Percentiles rank a stretch among this genome's conserved stretches.
Evolutionary conservation across 35 echinoderm and acorn worm genomes (phyloP).

Genomic region (Lytechinus variegatus): DNA sequence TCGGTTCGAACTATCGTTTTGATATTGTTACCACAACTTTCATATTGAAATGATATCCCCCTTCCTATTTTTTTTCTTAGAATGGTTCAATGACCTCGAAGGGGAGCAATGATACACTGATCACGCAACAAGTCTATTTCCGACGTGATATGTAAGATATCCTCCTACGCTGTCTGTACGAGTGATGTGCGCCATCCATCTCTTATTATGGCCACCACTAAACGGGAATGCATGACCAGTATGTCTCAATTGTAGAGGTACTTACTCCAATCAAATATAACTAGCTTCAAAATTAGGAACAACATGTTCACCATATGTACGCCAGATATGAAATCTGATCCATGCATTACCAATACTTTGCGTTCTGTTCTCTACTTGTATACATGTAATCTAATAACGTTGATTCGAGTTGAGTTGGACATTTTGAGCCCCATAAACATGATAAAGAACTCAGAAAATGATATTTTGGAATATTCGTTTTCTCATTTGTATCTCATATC

Average conservation of each 20-base stretch:
- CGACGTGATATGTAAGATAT: not conserved
- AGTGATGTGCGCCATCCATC: not conserved
- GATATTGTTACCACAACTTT: too few relatives aligned
- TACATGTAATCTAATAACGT: not conserved
- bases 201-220: not conserved
- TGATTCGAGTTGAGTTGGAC: not conserved
- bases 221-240: not conserved
- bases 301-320: not conserved
- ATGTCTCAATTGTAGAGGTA: not conserved
- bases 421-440: not conserved
- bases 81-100: not conserved
- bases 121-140: conserved; percentile 1
- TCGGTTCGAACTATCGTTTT: too few relatives aligned
- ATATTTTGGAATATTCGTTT: not conserved
- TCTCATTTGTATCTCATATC: not conserved
- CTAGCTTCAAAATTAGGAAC: not conserved
- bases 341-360: not conserved
- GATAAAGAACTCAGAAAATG: not conserved
- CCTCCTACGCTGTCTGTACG: not conserved
- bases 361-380: not conserved
- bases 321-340: not conserved
- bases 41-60: too few relatives aligned
- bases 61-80: not conserved
- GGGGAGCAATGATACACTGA: not conserved
- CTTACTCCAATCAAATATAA: not conserved